Percentiles rank a stretch among this genome's conserved stretches.
Conservation (phyloP, 2,113 vertebrate genomes). For the Lepus americanus region DNA sequence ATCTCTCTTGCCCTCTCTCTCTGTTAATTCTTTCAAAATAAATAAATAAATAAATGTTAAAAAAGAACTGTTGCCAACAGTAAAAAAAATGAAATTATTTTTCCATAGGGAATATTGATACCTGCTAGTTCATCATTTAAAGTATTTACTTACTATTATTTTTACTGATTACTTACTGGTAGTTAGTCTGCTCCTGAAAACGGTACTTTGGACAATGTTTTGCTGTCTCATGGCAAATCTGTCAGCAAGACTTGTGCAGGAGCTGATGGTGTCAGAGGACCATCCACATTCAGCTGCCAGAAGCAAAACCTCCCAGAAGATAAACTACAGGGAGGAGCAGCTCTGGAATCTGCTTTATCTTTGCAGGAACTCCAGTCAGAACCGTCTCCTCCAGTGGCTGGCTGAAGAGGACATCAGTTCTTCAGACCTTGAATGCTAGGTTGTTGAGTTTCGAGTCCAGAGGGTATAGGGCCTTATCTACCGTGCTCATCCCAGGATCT, state of each 20-base stretch:
- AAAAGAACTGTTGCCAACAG: neutral
- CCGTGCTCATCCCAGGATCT: neutral
- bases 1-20: too few species aligned
- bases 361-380: neutral
- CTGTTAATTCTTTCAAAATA: too few species aligned
- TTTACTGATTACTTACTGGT: neutral
- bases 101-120: neutral
- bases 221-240: neutral
- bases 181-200: constrained; percentile 48
- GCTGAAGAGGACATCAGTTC: neutral
- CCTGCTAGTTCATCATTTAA: neutral
- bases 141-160: neutral
- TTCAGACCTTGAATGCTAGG: neutral
- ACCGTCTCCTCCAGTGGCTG: neutral
- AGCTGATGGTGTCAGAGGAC: neutral
- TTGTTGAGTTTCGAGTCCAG: neutral
- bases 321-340: neutral
- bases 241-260: neutral
- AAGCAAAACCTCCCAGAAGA: constrained; percentile 28
- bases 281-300: neutral
- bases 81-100: neutral
- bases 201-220: neutral
- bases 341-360: constrained; percentile 20
- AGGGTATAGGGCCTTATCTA: neutral
- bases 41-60: too few species aligned